A percentile compares a stretch with the other conserved stretches of the same genome.
phyloP scores from a whole-genome alignment of 2,888 invertebrate genomes.

The Lasioglossum vierecki region DNA sequence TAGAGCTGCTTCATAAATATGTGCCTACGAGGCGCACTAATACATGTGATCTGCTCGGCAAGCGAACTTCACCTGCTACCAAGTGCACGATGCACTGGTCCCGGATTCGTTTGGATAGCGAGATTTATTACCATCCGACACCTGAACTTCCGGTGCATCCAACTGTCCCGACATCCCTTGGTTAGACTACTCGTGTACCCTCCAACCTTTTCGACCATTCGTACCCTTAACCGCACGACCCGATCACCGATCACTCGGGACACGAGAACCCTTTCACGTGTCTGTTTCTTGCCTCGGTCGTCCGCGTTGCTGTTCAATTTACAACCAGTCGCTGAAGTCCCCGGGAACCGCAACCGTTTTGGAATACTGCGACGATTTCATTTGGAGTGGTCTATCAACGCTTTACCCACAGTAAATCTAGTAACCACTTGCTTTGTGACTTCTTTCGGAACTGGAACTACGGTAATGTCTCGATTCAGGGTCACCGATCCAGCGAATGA shows the following conservation, averaged over 20 bases:
- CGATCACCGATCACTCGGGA: constrained; percentile 30
- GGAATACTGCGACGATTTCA: neutral
- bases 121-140: constrained; percentile 73
- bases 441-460: neutral
- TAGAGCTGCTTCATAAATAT: constrained; percentile 54
- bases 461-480: neutral
- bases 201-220: constrained; percentile 34
- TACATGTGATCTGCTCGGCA: constrained; percentile 35
- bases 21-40: constrained; percentile 34
- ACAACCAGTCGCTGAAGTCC: neutral
- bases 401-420: neutral
- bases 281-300: neutral
- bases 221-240: constrained; percentile 20
- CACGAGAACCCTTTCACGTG: constrained; percentile 29
- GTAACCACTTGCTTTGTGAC: neutral
- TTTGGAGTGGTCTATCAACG: neutral
- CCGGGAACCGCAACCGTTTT: neutral
- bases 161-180: constrained; percentile 17
- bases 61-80: constrained; percentile 53
- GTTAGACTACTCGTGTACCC: constrained; percentile 27
- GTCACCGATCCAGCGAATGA: too few species aligned
- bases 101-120: constrained; percentile 71
- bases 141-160: constrained; percentile 58
- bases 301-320: neutral
- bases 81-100: constrained; percentile 61